phyloP scores from a whole-genome alignment of 2,888 invertebrate genomes.

The Drosophila quasianomalipes region DNA sequence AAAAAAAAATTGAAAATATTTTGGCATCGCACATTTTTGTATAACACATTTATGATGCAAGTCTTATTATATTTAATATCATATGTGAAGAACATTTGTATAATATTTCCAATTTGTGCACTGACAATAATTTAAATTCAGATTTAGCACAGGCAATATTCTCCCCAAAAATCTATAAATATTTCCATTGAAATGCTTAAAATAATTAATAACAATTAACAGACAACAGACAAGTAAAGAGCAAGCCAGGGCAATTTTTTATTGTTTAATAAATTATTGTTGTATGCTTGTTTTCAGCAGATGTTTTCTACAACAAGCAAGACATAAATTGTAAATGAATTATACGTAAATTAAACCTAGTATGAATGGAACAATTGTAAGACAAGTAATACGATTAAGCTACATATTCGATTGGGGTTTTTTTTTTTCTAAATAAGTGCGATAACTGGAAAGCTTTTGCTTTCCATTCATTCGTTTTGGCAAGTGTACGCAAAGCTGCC shows the following conservation, averaged over 20 bases:
- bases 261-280: neutral
- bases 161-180: neutral
- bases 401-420: neutral
- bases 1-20: neutral
- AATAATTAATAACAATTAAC: neutral
- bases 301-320: neutral
- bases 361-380: neutral
- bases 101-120: neutral
- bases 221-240: neutral
- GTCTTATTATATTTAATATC: neutral
- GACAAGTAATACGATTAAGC: neutral
- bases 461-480: conserved; percentile 31
- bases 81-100: neutral
- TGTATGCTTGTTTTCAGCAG: neutral
- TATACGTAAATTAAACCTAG: neutral
- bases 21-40: neutral
- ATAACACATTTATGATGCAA: neutral
- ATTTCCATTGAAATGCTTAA: neutral
- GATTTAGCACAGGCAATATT: neutral
- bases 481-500: conserved; percentile 56
- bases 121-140: neutral
- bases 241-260: neutral
- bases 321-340: neutral
- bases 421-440: neutral
- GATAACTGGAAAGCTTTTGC: conserved; percentile 33